Conservation (phyloP, 2,113 vertebrate species). For the Rutilus rutilus region DNA sequence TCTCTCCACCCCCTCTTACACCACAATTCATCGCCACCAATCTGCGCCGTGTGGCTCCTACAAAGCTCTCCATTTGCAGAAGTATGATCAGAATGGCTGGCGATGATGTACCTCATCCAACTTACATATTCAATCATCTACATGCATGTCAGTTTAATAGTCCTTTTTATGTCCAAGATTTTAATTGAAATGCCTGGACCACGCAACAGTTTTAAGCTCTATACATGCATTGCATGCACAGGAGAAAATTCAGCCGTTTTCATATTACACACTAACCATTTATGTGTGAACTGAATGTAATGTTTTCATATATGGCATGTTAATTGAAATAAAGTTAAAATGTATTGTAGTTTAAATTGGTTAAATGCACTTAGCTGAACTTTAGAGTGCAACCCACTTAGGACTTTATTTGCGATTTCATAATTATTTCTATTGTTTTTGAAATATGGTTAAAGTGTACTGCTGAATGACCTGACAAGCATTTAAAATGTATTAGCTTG, state of each 20-base stretch:
- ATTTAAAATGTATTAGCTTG: not conserved
- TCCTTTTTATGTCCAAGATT: slow-evolving; percentile 71
- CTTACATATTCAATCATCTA: slow-evolving; percentile 69
- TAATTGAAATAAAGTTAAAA: too few relatives aligned
- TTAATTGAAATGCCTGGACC: slow-evolving; percentile 75
- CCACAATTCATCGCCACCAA: slow-evolving; percentile 63
- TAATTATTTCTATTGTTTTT: not conserved
- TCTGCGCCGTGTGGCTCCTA: slow-evolving; percentile 25
- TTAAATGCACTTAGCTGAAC: not conserved
- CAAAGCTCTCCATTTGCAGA: slow-evolving; percentile 66
- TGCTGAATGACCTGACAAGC: not conserved
- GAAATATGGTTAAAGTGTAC: not conserved
- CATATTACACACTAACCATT: slow-evolving; percentile 44
- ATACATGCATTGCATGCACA: slow-evolving; percentile 64
- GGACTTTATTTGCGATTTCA: not conserved
- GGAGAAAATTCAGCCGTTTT: slow-evolving; percentile 63
- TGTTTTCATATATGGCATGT: not conserved
- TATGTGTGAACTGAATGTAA: not conserved
- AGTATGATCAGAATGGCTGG: slow-evolving; percentile 61
- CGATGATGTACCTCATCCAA: slow-evolving; percentile 57
- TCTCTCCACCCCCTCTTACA: slow-evolving; percentile 60
- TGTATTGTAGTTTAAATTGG: not conserved
- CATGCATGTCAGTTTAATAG: slow-evolving; percentile 73
- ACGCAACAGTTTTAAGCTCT: slow-evolving; percentile 73
- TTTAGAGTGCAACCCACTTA: not conserved